Evolutionary conservation across 2,797 vertebrate species (phyloP).

Genomic region (Pseudopleuronectes americanus): DNA sequence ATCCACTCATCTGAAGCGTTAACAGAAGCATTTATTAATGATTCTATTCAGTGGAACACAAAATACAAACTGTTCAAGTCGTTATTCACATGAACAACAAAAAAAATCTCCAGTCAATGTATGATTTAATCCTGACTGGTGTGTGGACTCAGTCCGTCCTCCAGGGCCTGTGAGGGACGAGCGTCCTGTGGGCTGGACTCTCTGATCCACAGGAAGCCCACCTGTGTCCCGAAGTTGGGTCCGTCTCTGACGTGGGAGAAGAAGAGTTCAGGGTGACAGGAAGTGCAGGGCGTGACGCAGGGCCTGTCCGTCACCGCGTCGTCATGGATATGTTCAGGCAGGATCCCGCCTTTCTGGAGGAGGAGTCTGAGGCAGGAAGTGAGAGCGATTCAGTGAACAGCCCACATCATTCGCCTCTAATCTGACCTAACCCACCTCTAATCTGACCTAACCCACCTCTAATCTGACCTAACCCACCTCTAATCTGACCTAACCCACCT

Average conservation of each 20-base stretch:
- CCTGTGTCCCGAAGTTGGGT: constrained; percentile 91
- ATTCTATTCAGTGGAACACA: too few relatives aligned
- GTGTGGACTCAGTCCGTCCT: too few relatives aligned
- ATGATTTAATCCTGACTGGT: too few relatives aligned
- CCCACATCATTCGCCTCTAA: neutral
- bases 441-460: too few relatives aligned
- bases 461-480: too few relatives aligned
- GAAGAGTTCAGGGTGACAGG: constrained; percentile 89
- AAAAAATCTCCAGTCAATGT: too few relatives aligned
- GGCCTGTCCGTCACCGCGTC: constrained; percentile 71
- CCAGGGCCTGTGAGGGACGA: too few relatives aligned
- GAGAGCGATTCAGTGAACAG: neutral
- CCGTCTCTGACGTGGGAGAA: constrained; percentile 94
- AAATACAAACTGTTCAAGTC: too few relatives aligned
- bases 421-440: neutral
- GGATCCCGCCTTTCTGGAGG: constrained; percentile 89
- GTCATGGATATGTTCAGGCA: constrained; percentile 89
- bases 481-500: too few relatives aligned
- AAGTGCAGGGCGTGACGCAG: constrained; percentile 88
- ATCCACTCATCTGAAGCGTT: too few relatives aligned
- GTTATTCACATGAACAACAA: too few relatives aligned
- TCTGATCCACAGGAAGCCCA: constrained; percentile 91
- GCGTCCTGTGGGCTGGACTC: neutral
- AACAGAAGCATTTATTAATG: too few relatives aligned
- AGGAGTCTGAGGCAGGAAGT: constrained; percentile 82